Conservation (phyloP, 1,140 invertebrate genomes). For the Drosophila pachea region DNA sequence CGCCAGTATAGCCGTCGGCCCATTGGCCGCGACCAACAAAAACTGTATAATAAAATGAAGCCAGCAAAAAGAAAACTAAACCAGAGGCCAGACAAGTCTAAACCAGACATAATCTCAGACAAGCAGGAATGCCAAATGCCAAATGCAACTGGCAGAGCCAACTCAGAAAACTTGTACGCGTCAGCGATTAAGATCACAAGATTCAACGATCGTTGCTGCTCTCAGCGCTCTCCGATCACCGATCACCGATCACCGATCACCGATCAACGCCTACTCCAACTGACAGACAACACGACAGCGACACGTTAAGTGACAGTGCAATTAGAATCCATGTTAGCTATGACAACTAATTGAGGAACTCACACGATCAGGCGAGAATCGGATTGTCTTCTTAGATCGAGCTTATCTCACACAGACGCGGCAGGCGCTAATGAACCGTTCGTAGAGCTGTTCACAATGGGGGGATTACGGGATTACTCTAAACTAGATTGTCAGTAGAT, state of each 20-base stretch:
- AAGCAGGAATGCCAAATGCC: conserved; percentile 56
- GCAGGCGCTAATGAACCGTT: too few relatives aligned
- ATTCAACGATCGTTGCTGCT: conserved; percentile 3
- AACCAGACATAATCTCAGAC: conserved; percentile 67
- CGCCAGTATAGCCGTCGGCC: conserved; percentile 19
- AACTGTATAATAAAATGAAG: conserved; percentile 21
- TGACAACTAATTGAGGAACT: conserved; percentile 14
- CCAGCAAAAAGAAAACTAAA: background rate
- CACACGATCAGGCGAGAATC: conserved; percentile 3
- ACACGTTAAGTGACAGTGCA: conserved; percentile 40
- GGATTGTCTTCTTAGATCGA: background rate
- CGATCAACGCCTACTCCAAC: conserved; percentile 30
- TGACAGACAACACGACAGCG: conserved; percentile 41
- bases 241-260: conserved; percentile 12
- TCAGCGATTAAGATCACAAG: conserved; percentile 52
- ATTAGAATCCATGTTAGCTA: conserved; percentile 32
- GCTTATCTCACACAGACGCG: background rate
- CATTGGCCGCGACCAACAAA: conserved; percentile 42
- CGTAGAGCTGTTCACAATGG: background rate
- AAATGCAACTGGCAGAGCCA: conserved; percentile 24
- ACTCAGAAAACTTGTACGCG: background rate
- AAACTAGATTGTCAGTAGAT: too few relatives aligned
- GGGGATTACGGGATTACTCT: too few relatives aligned
- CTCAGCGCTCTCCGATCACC: conserved; percentile 8
- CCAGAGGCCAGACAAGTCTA: conserved; percentile 44